Evolutionary conservation across 1,140 invertebrate genomes (phyloP).

Genomic region (Drosophila biarmipes): DNA sequence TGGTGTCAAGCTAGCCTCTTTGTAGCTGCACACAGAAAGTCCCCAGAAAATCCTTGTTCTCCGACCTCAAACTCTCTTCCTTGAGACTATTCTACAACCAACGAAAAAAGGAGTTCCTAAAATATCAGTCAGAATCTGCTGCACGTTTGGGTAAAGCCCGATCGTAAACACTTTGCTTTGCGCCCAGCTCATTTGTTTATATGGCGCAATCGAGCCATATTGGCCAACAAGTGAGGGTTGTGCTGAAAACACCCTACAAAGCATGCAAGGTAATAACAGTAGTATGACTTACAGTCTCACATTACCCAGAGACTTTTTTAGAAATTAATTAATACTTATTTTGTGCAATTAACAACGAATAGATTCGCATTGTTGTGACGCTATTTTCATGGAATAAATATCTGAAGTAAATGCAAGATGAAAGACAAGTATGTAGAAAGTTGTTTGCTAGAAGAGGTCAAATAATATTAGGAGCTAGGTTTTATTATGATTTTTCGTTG

Average conservation of each 20-base stretch:
- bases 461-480: too few relatives aligned
- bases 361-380: neutral
- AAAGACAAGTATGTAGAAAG: too few relatives aligned
- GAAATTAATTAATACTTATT: neutral
- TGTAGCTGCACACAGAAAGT: too few relatives aligned
- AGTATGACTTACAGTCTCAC: neutral
- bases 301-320: neutral
- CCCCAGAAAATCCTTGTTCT: too few relatives aligned
- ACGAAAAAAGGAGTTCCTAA: neutral
- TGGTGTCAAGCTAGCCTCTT: too few relatives aligned
- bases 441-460: too few relatives aligned
- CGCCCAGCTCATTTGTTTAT: slow-evolving; percentile 36
- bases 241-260: slow-evolving; percentile 9
- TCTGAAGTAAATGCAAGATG: neutral
- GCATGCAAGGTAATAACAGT: too few relatives aligned
- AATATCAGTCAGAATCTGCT: slow-evolving; percentile 42
- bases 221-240: neutral
- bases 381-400: neutral
- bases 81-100: neutral
- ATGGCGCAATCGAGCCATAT: slow-evolving; percentile 33
- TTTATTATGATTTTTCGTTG: too few relatives aligned
- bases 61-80: neutral
- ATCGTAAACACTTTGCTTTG: slow-evolving; percentile 15
- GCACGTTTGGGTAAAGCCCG: slow-evolving; percentile 61
- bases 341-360: neutral